phyloP scores from a whole-genome alignment of 2,888 invertebrate genomes.

The Leptopterna dolabrata region DNA sequence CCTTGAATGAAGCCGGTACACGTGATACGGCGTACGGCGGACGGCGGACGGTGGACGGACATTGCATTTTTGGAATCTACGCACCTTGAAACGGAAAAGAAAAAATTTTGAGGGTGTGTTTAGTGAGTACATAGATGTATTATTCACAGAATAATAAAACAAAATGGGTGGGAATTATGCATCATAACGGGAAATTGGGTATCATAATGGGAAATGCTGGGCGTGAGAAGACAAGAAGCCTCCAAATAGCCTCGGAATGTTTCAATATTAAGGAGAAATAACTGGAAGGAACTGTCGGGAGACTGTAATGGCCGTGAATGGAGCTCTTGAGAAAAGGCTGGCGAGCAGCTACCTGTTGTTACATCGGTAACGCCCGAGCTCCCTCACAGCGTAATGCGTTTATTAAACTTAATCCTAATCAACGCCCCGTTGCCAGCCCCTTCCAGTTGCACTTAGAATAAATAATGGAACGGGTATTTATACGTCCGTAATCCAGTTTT shows the following conservation, averaged over 20 bases:
- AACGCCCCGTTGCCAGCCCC: slow-evolving; percentile 14
- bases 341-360: neutral
- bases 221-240: neutral
- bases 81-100: too few species aligned
- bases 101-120: too few species aligned
- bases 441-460: neutral
- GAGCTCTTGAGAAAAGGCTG: slow-evolving; percentile 14
- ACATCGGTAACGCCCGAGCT: neutral
- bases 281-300: neutral
- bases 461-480: neutral
- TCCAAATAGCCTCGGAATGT: neutral
- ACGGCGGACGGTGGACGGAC: too few species aligned
- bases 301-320: slow-evolving; percentile 3
- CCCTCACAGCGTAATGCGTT: slow-evolving; percentile 10
- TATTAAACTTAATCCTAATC: slow-evolving; percentile 42
- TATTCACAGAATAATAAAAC: too few species aligned
- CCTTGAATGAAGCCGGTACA: too few species aligned
- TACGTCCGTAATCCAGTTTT: neutral
- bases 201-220: neutral
- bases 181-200: neutral
- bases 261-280: slow-evolving; percentile 30
- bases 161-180: too few species aligned
- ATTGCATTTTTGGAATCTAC: too few species aligned
- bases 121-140: too few species aligned
- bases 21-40: too few species aligned